phyloP scores from a whole-genome alignment of 2,113 vertebrate genomes.

The Carlito syrichta region DNA sequence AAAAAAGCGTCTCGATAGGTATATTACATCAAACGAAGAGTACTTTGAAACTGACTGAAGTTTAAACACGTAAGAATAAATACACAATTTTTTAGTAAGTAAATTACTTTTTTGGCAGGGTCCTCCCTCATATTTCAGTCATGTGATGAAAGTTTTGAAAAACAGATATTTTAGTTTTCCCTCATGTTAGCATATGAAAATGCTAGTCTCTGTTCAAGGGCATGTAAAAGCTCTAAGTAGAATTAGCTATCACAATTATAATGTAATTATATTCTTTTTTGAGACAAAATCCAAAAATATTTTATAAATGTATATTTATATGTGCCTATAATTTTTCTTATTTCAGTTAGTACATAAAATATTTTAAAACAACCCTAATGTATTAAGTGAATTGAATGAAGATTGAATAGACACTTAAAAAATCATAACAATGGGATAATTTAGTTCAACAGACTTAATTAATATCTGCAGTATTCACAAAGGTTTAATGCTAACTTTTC shows the following conservation, averaged over 20 bases:
- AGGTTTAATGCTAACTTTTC: background rate
- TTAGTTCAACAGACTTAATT: conserved; percentile 6
- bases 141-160: background rate
- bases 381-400: background rate
- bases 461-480: background rate
- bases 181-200: background rate
- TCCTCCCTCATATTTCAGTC: background rate
- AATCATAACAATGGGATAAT: background rate
- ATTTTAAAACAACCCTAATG: background rate
- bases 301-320: background rate
- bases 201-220: background rate
- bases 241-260: background rate
- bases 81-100: too few relatives aligned
- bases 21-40: too few relatives aligned
- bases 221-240: background rate
- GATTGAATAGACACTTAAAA: background rate
- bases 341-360: background rate
- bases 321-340: background rate
- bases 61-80: too few relatives aligned
- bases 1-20: too few relatives aligned
- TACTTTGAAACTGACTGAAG: too few relatives aligned
- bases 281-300: background rate
- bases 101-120: too few relatives aligned
- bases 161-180: too few relatives aligned
- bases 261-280: background rate